Evolutionary conservation across 2,797 vertebrate genomes (phyloP).

Genomic region (Peromyscus nudipes): DNA sequence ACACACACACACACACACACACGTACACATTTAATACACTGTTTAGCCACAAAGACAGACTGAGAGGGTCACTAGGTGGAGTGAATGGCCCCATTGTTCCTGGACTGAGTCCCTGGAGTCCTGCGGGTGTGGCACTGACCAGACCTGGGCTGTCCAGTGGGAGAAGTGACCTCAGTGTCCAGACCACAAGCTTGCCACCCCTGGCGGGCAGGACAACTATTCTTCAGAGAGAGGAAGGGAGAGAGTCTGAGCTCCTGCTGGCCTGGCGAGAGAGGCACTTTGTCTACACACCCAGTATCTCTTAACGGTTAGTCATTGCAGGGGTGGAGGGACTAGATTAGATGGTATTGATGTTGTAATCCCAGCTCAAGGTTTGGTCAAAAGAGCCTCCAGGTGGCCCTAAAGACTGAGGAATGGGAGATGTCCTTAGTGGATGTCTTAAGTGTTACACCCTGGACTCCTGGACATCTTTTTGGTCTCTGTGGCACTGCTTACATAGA

Average conservation of each 20-base stretch:
- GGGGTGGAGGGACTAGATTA: not conserved
- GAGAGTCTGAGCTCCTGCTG: not conserved
- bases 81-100: slow-evolving; percentile 80
- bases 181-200: slow-evolving; percentile 62
- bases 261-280: not conserved
- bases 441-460: not conserved
- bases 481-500: not conserved
- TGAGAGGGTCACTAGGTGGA: slow-evolving; percentile 59
- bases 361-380: not conserved
- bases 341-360: not conserved
- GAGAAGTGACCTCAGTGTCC: slow-evolving; percentile 63
- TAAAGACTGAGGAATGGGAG: not conserved
- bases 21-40: not conserved
- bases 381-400: not conserved
- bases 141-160: slow-evolving; percentile 39
- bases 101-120: slow-evolving; percentile 49
- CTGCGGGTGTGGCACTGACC: slow-evolving; percentile 44
- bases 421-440: not conserved
- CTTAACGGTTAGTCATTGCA: not conserved
- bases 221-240: not conserved
- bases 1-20: not conserved
- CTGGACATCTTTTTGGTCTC: not conserved
- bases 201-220: not conserved
- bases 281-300: not conserved
- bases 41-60: slow-evolving; percentile 29